A percentile compares a stretch with the other conserved stretches of the same genome.
phyloP scores from a whole-genome alignment of 1,140 invertebrate species.

The Mizuhopecten yessoensis region DNA sequence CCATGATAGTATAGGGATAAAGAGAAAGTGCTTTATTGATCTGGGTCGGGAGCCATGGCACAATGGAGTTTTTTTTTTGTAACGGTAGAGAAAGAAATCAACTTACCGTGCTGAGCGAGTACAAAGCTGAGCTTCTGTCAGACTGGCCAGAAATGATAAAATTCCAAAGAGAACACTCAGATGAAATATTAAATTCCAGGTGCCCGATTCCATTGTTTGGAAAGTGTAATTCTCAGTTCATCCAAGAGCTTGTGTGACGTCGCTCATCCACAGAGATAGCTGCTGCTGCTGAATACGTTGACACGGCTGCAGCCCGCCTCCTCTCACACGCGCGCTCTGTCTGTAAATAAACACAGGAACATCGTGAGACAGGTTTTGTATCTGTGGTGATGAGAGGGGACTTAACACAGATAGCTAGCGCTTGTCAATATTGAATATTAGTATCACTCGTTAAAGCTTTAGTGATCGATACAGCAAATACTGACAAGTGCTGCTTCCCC shows the following conservation, averaged over 20 bases:
- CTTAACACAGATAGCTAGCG: slow-evolving; percentile 31
- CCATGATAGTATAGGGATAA: slow-evolving; percentile 27
- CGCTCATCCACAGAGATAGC: neutral
- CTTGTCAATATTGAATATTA: slow-evolving; percentile 35
- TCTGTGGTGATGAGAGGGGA: slow-evolving; percentile 30
- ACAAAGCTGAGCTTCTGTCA: slow-evolving; percentile 24
- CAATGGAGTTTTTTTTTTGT: slow-evolving; percentile 19
- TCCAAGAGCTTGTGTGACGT: slow-evolving; percentile 1
- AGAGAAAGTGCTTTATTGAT: slow-evolving; percentile 38
- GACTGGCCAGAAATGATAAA: neutral
- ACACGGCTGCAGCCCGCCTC: neutral
- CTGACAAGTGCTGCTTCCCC: neutral
- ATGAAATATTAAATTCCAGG: slow-evolving; percentile 39
- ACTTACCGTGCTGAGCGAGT: slow-evolving; percentile 5
- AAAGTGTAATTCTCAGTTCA: neutral
- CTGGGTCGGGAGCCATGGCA: neutral
- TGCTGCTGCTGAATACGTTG: neutral
- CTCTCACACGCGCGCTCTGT: neutral
- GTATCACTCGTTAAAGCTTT: neutral
- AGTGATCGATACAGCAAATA: neutral
- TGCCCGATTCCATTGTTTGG: slow-evolving; percentile 20
- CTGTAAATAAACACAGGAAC: slow-evolving; percentile 22
- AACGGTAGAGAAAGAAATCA: neutral
- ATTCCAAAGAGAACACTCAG: neutral
- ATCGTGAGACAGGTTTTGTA: neutral